phyloP scores from a whole-genome alignment of 1,140 invertebrate genomes.

The Calycopis cecrops region DNA sequence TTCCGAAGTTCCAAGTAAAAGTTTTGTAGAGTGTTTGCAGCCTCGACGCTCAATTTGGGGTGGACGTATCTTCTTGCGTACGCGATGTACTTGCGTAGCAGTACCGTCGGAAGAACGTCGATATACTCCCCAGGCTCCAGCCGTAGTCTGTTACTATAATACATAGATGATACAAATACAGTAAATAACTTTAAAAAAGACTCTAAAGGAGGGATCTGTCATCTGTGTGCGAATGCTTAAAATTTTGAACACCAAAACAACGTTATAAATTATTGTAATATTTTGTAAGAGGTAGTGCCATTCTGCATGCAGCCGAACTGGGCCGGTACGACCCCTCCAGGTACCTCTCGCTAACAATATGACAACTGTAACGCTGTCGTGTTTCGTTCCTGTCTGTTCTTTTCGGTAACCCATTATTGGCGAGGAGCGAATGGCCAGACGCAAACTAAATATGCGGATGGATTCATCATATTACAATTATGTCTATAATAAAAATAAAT shows the following conservation, averaged over 20 bases:
- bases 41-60: constrained; percentile 83
- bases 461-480: constrained; percentile 3
- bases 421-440: no score
- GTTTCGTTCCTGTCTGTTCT: no score
- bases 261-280: not conserved
- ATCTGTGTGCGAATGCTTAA: not conserved
- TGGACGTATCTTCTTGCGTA: constrained; percentile 93
- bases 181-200: not conserved
- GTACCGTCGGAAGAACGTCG: constrained; percentile 83
- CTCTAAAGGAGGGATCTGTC: no score
- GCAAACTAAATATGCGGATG: no score
- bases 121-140: constrained; percentile 77
- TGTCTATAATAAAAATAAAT: not conserved
- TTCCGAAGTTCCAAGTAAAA: constrained; percentile 92
- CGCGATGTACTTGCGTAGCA: constrained; percentile 92
- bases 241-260: not conserved
- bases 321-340: no score
- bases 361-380: no score
- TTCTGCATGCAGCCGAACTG: no score
- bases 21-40: constrained; percentile 81
- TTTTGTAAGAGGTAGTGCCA: no score
- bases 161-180: not conserved
- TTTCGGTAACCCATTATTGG: no score
- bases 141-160: constrained; percentile 79
- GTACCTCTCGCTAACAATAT: no score